Percentiles rank a stretch among this genome's conserved stretches.
Conservation (phyloP, 2,888 invertebrate species). For the Eupithecia dodoneata region DNA sequence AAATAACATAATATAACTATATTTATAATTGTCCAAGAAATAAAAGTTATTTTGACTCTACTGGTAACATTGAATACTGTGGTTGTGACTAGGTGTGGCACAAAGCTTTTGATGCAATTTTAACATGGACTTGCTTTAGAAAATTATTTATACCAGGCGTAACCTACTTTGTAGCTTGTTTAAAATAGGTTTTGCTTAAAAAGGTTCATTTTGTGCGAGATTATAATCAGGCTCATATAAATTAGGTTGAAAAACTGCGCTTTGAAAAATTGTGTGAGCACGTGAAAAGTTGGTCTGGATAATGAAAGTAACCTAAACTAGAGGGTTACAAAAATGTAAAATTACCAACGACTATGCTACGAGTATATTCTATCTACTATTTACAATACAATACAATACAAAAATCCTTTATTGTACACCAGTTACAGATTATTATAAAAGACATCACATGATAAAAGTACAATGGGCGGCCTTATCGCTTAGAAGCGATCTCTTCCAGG, state of each 20-base stretch:
- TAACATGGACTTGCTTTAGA: conserved; percentile 47
- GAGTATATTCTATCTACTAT: background rate
- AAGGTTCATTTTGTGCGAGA: conserved; percentile 44
- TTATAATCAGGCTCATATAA: conserved; percentile 45
- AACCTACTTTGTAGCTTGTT: conserved; percentile 51
- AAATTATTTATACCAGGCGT: conserved; percentile 49
- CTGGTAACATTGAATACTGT: conserved; percentile 13
- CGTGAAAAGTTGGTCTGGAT: background rate
- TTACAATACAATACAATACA: background rate
- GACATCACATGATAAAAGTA: too few species aligned
- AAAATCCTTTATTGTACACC: too few species aligned
- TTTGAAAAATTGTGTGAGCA: conserved; percentile 31
- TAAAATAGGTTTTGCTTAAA: conserved; percentile 44
- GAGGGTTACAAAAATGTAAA: background rate
- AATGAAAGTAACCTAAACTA: background rate
- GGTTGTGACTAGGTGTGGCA: conserved; percentile 46
- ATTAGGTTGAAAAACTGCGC: conserved; percentile 42
- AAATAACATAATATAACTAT: background rate
- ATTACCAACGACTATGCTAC: background rate
- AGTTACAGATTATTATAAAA: too few species aligned
- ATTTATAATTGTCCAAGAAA: background rate
- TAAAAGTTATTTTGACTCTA: background rate
- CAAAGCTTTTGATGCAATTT: conserved; percentile 57
- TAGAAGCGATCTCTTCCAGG: too few species aligned
- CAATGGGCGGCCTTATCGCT: too few species aligned